Percentiles rank a stretch among this genome's conserved stretches.
Evolutionary conservation across 2,888 invertebrate genomes (phyloP).

Genomic region (Ryuthela nishihirai): DNA sequence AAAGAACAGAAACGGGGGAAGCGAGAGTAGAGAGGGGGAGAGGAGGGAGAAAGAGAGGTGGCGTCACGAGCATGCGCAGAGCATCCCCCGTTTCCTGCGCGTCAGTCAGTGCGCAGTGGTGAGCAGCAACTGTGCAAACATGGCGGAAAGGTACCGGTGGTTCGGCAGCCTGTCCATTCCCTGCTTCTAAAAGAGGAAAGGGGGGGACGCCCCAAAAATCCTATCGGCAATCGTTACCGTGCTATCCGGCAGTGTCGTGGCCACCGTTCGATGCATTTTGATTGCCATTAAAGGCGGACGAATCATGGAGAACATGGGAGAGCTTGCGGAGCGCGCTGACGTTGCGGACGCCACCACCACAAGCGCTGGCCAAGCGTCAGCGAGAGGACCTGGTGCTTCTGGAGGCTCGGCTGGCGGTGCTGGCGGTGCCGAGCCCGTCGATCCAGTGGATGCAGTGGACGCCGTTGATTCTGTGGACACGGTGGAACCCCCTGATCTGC

Average conservation of each 20-base stretch:
- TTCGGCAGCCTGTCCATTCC: slow-evolving; percentile 12
- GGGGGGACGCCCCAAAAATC: slow-evolving; percentile 3
- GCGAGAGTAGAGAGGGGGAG: not conserved
- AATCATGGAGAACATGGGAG: slow-evolving; percentile 54
- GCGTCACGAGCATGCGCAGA: slow-evolving; percentile 3
- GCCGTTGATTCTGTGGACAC: slow-evolving; percentile 35
- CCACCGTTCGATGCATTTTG: slow-evolving; percentile 35
- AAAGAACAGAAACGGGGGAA: not conserved
- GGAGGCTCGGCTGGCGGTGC: slow-evolving; percentile 40
- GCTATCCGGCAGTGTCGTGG: slow-evolving; percentile 3
- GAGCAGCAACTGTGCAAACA: slow-evolving; percentile 18
- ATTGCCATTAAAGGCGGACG: slow-evolving; percentile 41
- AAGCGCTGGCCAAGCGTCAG: too few species aligned
- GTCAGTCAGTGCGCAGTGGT: slow-evolving; percentile 14
- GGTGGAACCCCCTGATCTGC: slow-evolving; percentile 42
- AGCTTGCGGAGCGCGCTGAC: slow-evolving; percentile 51
- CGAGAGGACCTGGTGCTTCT: slow-evolving; percentile 40
- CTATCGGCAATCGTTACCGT: slow-evolving; percentile 21
- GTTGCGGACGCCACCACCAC: too few species aligned
- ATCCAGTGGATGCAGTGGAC: slow-evolving; percentile 33
- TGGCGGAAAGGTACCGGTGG: slow-evolving; percentile 31
- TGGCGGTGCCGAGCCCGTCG: slow-evolving; percentile 25
- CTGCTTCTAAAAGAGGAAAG: slow-evolving; percentile 2
- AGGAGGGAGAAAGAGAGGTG: not conserved
- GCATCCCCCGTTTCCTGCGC: not conserved